Evolutionary conservation across 2,888 invertebrate genomes (phyloP).

Genomic region (Tetramorium bicarinatum): DNA sequence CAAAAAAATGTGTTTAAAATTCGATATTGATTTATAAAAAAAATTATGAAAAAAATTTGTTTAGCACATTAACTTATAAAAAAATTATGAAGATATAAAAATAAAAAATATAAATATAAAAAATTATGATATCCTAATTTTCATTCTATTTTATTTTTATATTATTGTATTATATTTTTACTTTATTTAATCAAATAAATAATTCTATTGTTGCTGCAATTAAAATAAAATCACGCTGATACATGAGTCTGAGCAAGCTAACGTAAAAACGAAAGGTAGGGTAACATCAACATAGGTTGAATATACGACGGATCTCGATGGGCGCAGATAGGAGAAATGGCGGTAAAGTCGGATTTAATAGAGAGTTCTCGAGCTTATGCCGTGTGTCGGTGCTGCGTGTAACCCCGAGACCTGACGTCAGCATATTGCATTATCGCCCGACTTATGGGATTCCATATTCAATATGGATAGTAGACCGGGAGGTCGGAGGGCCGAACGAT

Average conservation of each 20-base stretch:
- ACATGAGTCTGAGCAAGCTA: not conserved
- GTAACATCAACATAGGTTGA: not conserved
- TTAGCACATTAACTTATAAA: no score
- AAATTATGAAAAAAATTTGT: not conserved
- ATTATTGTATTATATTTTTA: not conserved
- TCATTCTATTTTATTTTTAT: not conserved
- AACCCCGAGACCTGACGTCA: slow-evolving; percentile 79
- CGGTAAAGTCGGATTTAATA: slow-evolving; percentile 81
- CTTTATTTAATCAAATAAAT: not conserved
- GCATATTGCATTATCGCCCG: slow-evolving; percentile 84
- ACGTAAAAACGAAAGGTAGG: not conserved
- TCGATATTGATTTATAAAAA: not conserved
- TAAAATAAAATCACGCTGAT: not conserved
- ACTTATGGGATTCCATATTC: slow-evolving; percentile 82
- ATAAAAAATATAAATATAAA: not conserved
- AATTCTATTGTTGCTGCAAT: not conserved
- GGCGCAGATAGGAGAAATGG: slow-evolving; percentile 37
- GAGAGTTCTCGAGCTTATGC: slow-evolving; percentile 73
- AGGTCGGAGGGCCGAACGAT: slow-evolving; percentile 49
- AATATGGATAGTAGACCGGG: slow-evolving; percentile 76
- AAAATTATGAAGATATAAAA: no score
- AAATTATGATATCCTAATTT: not conserved
- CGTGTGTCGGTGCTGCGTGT: slow-evolving; percentile 67
- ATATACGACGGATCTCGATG: slow-evolving; percentile 10
- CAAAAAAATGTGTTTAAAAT: no score